These are phyloP conservation scores for Casuarius casuarius DNA, from an alignment of 2,113 vertebrate species.

Conservation along the genomic window DNA sequence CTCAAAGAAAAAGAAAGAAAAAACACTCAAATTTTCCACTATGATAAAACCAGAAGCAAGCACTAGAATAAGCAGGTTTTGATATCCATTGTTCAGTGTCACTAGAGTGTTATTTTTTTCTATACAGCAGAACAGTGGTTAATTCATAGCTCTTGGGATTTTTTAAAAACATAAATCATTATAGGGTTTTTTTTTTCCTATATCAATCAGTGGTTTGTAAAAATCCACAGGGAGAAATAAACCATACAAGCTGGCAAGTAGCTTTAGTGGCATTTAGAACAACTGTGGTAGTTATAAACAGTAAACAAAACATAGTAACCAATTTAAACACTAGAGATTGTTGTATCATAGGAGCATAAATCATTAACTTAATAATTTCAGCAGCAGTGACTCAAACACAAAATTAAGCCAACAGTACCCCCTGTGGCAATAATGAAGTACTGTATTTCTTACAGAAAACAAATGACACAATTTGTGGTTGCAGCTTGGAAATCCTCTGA, in stretches of 20 bases:
- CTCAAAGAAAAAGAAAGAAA: constrained; percentile 52
- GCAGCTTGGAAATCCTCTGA: constrained; percentile 26
- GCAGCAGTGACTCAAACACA: constrained; percentile 67
- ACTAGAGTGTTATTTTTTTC: constrained; percentile 27
- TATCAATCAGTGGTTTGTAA: constrained; percentile 77
- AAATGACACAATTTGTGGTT: constrained; percentile 23
- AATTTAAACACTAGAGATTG: constrained; percentile 77
- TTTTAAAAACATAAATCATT: constrained; percentile 65
- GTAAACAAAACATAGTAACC: constrained; percentile 84
- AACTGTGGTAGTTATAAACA: constrained; percentile 80
- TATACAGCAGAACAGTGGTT: constrained; percentile 64
- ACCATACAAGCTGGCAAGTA: constrained; percentile 63
- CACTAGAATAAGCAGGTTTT: constrained; percentile 36
- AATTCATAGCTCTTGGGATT: constrained; percentile 71
- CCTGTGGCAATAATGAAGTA: constrained; percentile 82
- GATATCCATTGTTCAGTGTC: constrained; percentile 73
- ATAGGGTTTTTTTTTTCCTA: not conserved
- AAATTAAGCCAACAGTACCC: constrained; percentile 85
- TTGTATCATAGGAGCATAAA: constrained; percentile 76
- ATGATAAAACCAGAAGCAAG: constrained; percentile 79
- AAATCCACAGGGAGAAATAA: constrained; percentile 78
- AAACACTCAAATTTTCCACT: constrained; percentile 75
- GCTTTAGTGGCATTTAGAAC: constrained; percentile 68
- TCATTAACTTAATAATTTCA: constrained; percentile 83
- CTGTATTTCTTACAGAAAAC: constrained; percentile 62